These are phyloP conservation scores for Leiothrix lutea DNA, from an alignment of 2,113 vertebrate genomes.

Conservation along the genomic window DNA sequence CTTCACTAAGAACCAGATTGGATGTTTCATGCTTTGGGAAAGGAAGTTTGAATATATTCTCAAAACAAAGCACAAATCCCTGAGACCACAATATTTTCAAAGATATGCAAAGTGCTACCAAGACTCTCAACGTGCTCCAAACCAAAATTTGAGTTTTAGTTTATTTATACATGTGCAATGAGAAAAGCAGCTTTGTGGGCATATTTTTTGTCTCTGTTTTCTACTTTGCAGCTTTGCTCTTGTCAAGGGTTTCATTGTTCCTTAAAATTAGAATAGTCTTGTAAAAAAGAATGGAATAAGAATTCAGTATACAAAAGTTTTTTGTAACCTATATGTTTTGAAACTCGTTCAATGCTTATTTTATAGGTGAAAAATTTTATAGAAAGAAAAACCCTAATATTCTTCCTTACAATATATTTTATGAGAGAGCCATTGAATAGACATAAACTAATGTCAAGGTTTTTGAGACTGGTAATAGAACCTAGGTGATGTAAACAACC, in stretches of 20 bases:
- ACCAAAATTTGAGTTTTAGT: background rate
- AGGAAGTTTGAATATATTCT: background rate
- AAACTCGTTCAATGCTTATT: background rate
- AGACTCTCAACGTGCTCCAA: background rate
- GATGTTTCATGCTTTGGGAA: background rate
- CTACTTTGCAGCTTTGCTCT: background rate
- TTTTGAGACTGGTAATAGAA: background rate
- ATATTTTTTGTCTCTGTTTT: background rate
- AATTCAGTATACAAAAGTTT: background rate
- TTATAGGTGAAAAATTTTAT: background rate
- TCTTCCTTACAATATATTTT: background rate
- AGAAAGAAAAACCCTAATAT: fast-evolving
- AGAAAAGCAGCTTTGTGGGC: background rate
- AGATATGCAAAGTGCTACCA: background rate
- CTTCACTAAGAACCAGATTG: background rate
- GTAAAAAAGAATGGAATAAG: background rate
- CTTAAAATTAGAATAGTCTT: background rate
- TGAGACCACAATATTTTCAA: background rate
- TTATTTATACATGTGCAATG: background rate
- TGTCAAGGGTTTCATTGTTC: background rate
- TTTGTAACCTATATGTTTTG: background rate
- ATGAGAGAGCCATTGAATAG: background rate
- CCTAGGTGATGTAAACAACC: background rate
- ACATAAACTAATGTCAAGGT: background rate
- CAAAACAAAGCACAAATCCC: background rate